Conservation (phyloP, 1,140 invertebrate species). For the Scylla paramamosain region DNA sequence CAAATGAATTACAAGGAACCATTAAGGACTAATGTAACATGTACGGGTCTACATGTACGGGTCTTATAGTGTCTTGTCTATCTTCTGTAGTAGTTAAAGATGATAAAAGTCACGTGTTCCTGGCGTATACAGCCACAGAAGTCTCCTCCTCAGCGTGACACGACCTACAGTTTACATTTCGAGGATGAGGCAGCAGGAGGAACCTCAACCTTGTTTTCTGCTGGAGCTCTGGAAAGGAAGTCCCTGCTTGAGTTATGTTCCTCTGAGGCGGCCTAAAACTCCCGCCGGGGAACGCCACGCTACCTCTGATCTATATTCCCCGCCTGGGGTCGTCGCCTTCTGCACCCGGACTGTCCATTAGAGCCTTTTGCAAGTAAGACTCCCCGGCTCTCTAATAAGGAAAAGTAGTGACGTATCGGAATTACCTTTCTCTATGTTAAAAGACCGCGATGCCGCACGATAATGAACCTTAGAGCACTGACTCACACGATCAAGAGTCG, state of each 20-base stretch:
- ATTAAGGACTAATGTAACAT: neutral
- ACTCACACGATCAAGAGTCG: conserved; percentile 6
- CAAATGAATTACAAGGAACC: neutral
- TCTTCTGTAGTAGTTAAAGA: neutral
- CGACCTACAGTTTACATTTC: neutral
- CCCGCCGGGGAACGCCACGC: neutral
- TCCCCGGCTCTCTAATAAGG: conserved; percentile 52
- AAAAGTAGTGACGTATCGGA: conserved; percentile 64
- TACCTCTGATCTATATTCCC: neutral
- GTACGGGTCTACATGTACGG: neutral
- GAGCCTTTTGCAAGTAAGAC: conserved; percentile 61
- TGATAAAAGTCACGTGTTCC: neutral
- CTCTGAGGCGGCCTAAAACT: neutral
- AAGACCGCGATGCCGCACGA: conserved; percentile 34
- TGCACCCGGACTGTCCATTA: conserved; percentile 61
- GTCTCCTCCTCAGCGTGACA: neutral
- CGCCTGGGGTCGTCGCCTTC: neutral
- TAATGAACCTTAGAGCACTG: neutral
- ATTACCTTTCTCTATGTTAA: conserved; percentile 67
- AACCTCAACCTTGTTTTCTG: neutral
- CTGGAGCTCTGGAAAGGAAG: neutral
- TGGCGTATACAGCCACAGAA: neutral
- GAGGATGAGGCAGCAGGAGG: neutral
- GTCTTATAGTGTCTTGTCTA: neutral
- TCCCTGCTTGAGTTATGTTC: neutral